Percentiles rank a stretch among this genome's conserved stretches.
Evolutionary conservation across 1,140 invertebrate species (phyloP).

Genomic region (Drosophila tsacasi): DNA sequence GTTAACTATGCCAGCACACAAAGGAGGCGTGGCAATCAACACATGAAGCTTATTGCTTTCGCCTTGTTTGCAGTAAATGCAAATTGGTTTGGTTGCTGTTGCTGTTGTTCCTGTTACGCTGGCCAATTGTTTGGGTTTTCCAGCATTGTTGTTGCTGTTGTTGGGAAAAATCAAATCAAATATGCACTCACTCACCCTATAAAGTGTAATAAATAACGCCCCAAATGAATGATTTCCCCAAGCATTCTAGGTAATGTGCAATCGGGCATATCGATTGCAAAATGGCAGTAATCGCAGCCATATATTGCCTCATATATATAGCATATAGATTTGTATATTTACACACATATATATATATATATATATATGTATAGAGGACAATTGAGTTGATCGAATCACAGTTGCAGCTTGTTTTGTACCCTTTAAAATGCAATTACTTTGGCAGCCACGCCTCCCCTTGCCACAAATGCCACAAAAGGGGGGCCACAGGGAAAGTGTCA

Average conservation of each 20-base stretch:
- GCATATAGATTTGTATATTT: background rate
- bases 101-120: slow-evolving; percentile 10
- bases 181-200: slow-evolving; percentile 38
- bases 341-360: background rate
- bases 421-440: slow-evolving; percentile 36
- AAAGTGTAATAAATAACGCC: slow-evolving; percentile 53
- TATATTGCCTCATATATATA: background rate
- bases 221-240: slow-evolving; percentile 21
- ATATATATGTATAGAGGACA: background rate
- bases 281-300: background rate
- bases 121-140: background rate
- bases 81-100: slow-evolving; percentile 60
- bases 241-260: slow-evolving; percentile 23
- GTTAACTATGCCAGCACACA: slow-evolving; percentile 41
- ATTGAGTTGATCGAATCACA: slow-evolving; percentile 26
- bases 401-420: slow-evolving; percentile 12
- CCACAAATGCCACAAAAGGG: background rate
- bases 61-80: slow-evolving; percentile 62
- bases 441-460: slow-evolving; percentile 6
- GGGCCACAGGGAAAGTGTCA: slow-evolving; percentile 22
- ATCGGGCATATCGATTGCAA: slow-evolving; percentile 57
- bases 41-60: slow-evolving; percentile 69
- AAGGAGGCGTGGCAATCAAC: slow-evolving; percentile 50
- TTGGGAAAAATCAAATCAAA: slow-evolving; percentile 64
- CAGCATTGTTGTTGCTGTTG: background rate